Evolutionary conservation across 2,113 vertebrate genomes (phyloP), one percentile per base, ranked within the genome.

Genomic region (Mesitornis unicolor): DNA sequence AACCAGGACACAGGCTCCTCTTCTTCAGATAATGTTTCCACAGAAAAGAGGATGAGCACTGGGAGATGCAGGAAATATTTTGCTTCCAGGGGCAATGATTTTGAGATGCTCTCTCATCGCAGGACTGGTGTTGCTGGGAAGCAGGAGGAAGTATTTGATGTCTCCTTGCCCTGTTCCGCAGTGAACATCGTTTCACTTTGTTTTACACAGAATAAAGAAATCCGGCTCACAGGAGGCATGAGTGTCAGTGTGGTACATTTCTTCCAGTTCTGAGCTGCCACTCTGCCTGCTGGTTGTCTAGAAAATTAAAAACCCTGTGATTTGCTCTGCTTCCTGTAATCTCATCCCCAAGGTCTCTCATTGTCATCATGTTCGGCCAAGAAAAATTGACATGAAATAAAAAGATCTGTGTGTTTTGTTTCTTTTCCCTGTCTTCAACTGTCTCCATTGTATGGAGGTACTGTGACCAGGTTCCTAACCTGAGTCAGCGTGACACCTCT

Each of bases 331-430:
- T 84, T 57, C 47, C 24, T 42, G 12, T 17, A 75, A 28, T 19
- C 12, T 54, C 64, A 33, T 80, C 51, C 38, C 68, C 15, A 43
- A 1, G 3, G 29, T 51, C 9, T 54, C 40, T 76, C 40, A 28
- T 6, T 26, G 20, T 2, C 33, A 22, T 9, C 74, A n/a, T 1
- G 0, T 43, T 57, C 2, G 1, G 24, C 9, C 33, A 53, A 60
- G 36, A 73, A 47, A 64, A 31, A 9, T 22, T 7, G 12, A 4
- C 19, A 15, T 36, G 35, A 57, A 80, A 69, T 15, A 61, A 69
- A 50, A 0, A 35, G 25, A 5, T 13, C 2, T 24, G 11, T 21
- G 5, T 8, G 4, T 16, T 57, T 33, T 69, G 8, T n/a, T 84
- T 16, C 9, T 77, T 87, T 78, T 56, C 21, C 22, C 15, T 61